Evolutionary conservation across 2,888 invertebrate species (phyloP).

Genomic region (Ramazzottius varieornatus): DNA sequence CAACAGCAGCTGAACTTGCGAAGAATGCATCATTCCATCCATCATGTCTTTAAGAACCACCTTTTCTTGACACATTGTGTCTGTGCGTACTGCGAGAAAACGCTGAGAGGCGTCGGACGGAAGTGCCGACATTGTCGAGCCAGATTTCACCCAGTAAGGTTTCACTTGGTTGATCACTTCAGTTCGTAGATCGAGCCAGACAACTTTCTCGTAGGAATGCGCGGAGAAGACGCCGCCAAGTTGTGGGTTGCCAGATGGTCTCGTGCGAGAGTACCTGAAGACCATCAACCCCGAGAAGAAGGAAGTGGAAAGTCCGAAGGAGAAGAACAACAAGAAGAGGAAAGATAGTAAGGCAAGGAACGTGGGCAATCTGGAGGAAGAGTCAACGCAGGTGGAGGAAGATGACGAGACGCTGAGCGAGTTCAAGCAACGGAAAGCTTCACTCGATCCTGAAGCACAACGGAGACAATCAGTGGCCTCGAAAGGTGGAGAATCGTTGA

Average conservation of each 20-base stretch:
- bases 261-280: neutral
- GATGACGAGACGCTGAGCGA: conserved; percentile 2
- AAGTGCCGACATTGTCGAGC: neutral
- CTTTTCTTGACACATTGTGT: neutral
- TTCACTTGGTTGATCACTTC: too few relatives aligned
- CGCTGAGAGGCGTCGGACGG: neutral
- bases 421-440: neutral
- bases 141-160: neutral
- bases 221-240: conserved; percentile 69
- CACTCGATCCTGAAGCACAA: too few relatives aligned
- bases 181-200: neutral
- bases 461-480: too few relatives aligned
- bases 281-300: neutral
- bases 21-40: neutral
- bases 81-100: neutral
- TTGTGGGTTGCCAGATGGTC: conserved; percentile 31
- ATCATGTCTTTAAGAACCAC: conserved; percentile 2
- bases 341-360: neutral
- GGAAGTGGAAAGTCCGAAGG: too few relatives aligned
- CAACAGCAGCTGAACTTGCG: neutral
- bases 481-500: too few relatives aligned
- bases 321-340: too few relatives aligned
- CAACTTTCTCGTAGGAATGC: conserved; percentile 38
- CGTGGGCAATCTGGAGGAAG: neutral
- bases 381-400: neutral